These are phyloP conservation scores for Cantharis lateralis DNA, from an alignment of 2,888 invertebrate species.

Conservation along the genomic window DNA sequence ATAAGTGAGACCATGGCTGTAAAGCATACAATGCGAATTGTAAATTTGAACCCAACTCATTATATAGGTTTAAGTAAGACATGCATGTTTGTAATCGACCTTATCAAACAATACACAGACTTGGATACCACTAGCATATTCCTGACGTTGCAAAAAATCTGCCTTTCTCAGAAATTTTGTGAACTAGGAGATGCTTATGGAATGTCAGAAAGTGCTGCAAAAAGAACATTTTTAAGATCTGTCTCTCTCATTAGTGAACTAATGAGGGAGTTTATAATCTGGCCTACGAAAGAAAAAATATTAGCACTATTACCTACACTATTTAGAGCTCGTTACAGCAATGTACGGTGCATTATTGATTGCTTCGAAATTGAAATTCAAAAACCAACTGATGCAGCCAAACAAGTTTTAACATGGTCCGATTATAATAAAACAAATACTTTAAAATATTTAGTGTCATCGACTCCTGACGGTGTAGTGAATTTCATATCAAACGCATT, in stretches of 20 bases:
- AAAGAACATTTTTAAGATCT: background rate
- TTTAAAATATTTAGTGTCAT: constrained; percentile 36
- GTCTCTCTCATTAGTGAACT: background rate
- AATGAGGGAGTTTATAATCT: constrained; percentile 22
- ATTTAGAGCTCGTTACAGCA: constrained; percentile 31
- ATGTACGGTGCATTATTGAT: constrained; percentile 46
- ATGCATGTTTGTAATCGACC: background rate
- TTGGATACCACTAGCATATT: background rate
- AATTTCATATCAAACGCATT: constrained; percentile 3
- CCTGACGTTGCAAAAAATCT: background rate
- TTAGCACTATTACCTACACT: constrained; percentile 29
- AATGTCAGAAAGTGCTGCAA: background rate
- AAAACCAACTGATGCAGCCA: constrained; percentile 44
- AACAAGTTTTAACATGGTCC: constrained; percentile 48
- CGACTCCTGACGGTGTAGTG: constrained; percentile 35
- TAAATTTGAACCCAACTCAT: background rate
- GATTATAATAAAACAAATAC: constrained; percentile 41
- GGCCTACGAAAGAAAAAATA: constrained; percentile 17
- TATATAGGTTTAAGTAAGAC: background rate
- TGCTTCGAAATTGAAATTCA: constrained; percentile 50
- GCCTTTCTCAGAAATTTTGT: background rate
- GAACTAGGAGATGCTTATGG: background rate
- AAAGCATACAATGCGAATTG: background rate
- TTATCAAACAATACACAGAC: background rate
- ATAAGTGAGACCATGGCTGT: background rate